These are phyloP conservation scores for Mellivora capensis DNA, from an alignment of 2,113 vertebrate genomes.

Conservation along the genomic window DNA sequence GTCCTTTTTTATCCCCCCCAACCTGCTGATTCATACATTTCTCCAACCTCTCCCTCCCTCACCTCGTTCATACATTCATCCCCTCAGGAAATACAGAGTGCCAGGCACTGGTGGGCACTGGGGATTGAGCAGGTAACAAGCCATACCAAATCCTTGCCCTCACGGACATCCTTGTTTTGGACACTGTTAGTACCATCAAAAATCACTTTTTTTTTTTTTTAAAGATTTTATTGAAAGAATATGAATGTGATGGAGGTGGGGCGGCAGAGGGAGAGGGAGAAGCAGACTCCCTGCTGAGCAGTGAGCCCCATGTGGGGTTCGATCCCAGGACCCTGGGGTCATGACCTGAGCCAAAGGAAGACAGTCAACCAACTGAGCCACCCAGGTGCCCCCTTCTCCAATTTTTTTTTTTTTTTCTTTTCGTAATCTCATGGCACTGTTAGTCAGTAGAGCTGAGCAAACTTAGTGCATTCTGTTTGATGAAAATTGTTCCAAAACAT, in stretches of 20 bases:
- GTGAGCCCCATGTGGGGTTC: too few relatives aligned
- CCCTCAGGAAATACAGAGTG: background rate
- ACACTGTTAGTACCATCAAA: background rate
- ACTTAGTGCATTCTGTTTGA: background rate
- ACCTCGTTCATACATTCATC: background rate
- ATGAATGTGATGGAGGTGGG: too few relatives aligned
- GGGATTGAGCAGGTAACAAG: background rate
- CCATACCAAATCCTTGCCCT: background rate
- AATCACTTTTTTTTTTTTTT: background rate
- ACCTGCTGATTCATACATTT: background rate
- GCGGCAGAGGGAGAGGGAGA: too few relatives aligned
- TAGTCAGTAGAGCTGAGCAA: background rate
- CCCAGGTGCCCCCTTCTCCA: too few relatives aligned
- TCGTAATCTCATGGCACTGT: background rate
- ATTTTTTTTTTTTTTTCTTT: background rate
- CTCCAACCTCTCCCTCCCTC: background rate
- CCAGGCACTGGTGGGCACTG: background rate
- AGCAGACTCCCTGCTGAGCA: too few relatives aligned
- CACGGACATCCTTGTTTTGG: background rate
- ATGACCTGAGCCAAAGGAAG: too few relatives aligned
- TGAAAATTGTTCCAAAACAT: constrained; percentile 1
- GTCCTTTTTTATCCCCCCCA: background rate
- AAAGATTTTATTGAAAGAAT: too few relatives aligned
- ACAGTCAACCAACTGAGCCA: too few relatives aligned
- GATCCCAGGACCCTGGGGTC: too few relatives aligned